Evolutionary conservation across 2,113 vertebrate genomes (phyloP).

Genomic region (Onychostruthus taczanowskii): DNA sequence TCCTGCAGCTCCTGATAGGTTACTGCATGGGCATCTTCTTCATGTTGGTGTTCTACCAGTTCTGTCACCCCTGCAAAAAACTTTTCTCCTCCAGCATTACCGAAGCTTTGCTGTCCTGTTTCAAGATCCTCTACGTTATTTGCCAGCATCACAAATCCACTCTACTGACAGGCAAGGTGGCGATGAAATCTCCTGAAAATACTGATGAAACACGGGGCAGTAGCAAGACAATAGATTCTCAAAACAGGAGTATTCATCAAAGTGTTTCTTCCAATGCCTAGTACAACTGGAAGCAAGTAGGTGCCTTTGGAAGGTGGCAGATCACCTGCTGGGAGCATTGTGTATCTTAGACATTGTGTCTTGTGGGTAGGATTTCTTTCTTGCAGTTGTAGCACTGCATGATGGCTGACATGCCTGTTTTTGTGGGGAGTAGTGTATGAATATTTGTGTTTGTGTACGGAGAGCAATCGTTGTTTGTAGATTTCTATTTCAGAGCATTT

Average conservation of each 20-base stretch:
- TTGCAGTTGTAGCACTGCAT: not conserved
- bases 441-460: not conserved
- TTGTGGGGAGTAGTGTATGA: not conserved
- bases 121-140: conserved; percentile 75
- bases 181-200: conserved; percentile 44
- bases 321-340: not conserved
- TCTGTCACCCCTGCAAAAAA: conserved; percentile 92
- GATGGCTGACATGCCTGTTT: not conserved
- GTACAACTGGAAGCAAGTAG: conserved; percentile 1
- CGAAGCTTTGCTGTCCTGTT: conserved; percentile 78
- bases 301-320: conserved; percentile 20
- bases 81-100: conserved; percentile 89
- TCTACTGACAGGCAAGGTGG: conserved; percentile 49
- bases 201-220: conserved; percentile 25
- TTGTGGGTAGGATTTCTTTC: not conserved
- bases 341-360: not conserved
- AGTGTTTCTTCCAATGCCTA: conserved; percentile 72
- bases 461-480: not conserved
- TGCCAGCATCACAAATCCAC: conserved; percentile 36
- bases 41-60: conserved; percentile 97
- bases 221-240: conserved; percentile 63
- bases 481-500: not conserved
- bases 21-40: conserved; percentile 88
- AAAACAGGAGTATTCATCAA: conserved; percentile 67
- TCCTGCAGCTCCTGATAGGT: conserved; percentile 85